phyloP scores from a whole-genome alignment of 2,113 vertebrate genomes.

The Tympanuchus pallidicinctus region DNA sequence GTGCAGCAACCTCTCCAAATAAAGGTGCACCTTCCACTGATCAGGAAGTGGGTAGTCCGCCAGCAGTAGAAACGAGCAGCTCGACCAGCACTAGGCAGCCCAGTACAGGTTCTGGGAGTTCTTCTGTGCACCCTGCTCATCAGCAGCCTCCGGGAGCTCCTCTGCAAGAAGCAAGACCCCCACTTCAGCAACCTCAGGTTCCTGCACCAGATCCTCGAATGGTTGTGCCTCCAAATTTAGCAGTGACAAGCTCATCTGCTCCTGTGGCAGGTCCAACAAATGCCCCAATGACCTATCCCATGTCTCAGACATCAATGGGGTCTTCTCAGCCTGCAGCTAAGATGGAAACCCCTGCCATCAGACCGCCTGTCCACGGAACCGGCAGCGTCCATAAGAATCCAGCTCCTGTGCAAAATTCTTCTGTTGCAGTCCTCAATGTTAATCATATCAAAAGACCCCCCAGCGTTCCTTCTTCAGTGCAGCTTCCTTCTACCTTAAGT shows the following conservation, averaged over 20 bases:
- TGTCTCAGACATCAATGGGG: slow-evolving; percentile 83
- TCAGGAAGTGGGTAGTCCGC: slow-evolving; percentile 73
- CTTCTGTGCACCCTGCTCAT: slow-evolving; percentile 76
- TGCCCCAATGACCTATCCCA: slow-evolving; percentile 83
- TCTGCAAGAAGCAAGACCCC: slow-evolving; percentile 77
- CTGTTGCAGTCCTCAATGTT: slow-evolving; percentile 79
- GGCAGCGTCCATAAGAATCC: slow-evolving; percentile 80
- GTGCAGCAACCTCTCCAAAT: slow-evolving; percentile 74
- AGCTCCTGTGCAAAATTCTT: slow-evolving; percentile 78
- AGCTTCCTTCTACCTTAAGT: slow-evolving; percentile 92
- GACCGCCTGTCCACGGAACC: slow-evolving; percentile 73
- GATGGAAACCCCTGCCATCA: slow-evolving; percentile 81
- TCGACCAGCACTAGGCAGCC: slow-evolving; percentile 68
- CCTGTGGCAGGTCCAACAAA: slow-evolving; percentile 65
- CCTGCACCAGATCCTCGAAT: slow-evolving; percentile 80
- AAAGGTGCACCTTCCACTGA: slow-evolving; percentile 76
- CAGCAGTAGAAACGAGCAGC: slow-evolving; percentile 64
- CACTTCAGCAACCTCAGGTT: slow-evolving; percentile 83
- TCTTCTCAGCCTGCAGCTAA: slow-evolving; percentile 78
- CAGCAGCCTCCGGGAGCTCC: slow-evolving; percentile 75
- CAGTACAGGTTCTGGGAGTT: slow-evolving; percentile 61
- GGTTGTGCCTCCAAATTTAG: slow-evolving; percentile 77
- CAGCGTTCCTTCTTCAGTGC: slow-evolving; percentile 87
- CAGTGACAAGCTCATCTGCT: slow-evolving; percentile 70
- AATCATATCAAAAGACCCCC: slow-evolving; percentile 85